Base-by-base conservation (phyloP, 2,797 vertebrate genomes). In the Fistularia tabacaria region DNA sequence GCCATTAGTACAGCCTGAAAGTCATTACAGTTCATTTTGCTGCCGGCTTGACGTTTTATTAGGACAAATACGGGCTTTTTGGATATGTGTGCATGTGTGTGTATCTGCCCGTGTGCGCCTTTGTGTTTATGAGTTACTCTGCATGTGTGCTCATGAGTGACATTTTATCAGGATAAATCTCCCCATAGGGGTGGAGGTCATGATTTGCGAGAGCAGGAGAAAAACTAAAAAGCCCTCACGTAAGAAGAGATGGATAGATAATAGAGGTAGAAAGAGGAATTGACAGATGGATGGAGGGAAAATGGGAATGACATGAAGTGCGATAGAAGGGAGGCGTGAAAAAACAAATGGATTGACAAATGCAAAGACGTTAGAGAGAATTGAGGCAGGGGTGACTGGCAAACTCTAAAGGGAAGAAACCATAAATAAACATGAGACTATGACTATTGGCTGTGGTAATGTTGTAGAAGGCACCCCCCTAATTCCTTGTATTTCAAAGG, bases 21-120 rank as follows among this genome's bases (percentile, higher is more conserved):
- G 91, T 91, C 90, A 92, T 92, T 92, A 91, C 88, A 90, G 91
- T 91, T 91, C 88, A 91, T 92, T 90, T 87, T 91, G 90, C 90
- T 90, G 81, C 86, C 66, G 87, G 90, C 88, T 87, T 91, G 91
- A 91, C 90, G 77, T 91, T 92, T 92, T 92, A 92, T 92, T 91
- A 91, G 91, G 85, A 92, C 89, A 92, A 90, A 88, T 88, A 86
- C 80, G 68, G 73, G 80, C 84, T 87, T 86, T 87, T 84, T 85
- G 81, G 78, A 80, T 66, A 65, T 12, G 72, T 79, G 51, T 7
- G 81, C 45, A n/a, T n/a, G 58, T 57, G 77, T 66, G 76, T 72
- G 61, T 62, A 42, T 69, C 46, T 63, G 65, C 75, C 74, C 73
- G 75, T 70, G 70, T 56, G 46, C 13, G 60, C 59, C 54, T 15